Conservation (phyloP, 1,140 invertebrate species). For the Gerris buenoi region DNA sequence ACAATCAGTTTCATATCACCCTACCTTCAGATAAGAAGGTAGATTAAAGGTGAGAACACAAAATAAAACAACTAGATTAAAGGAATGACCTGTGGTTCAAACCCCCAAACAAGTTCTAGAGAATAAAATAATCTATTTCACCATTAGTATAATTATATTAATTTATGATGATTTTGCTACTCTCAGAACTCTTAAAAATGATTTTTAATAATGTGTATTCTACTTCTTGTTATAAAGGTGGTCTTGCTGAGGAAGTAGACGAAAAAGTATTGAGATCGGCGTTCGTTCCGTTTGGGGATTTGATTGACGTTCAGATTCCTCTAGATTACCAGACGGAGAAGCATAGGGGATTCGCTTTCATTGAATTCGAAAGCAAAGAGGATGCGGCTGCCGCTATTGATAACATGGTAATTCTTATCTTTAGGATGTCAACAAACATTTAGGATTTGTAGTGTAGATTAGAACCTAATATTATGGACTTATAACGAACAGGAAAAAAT, state of each 20-base stretch:
- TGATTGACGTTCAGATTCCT: slow-evolving; percentile 93
- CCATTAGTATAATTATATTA: slow-evolving; percentile 9
- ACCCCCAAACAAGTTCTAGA: too few relatives aligned
- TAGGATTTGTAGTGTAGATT: too few relatives aligned
- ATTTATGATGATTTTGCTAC: slow-evolving; percentile 6
- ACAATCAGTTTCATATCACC: too few relatives aligned
- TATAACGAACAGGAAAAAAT: too few relatives aligned
- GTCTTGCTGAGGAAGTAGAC: slow-evolving; percentile 87
- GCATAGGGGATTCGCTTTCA: slow-evolving; percentile 93
- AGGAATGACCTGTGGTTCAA: too few relatives aligned
- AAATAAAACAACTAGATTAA: too few relatives aligned
- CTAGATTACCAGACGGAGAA: slow-evolving; percentile 96
- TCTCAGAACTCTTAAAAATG: neutral
- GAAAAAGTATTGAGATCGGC: slow-evolving; percentile 90
- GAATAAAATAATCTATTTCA: too few relatives aligned
- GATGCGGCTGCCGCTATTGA: slow-evolving; percentile 96
- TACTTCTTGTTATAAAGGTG: neutral
- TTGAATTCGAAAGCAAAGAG: slow-evolving; percentile 89
- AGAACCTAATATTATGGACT: too few relatives aligned
- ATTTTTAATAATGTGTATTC: neutral
- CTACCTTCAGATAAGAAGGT: too few relatives aligned
- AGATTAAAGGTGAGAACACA: too few relatives aligned
- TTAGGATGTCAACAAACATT: too few relatives aligned
- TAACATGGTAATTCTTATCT: slow-evolving; percentile 80
- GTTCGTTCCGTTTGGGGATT: slow-evolving; percentile 96